Evolutionary conservation across 92 coral and sea anemone species (phyloP), one percentile per base, ranked within the genome.

Genomic region (Zoanthus sansibaricus): DNA sequence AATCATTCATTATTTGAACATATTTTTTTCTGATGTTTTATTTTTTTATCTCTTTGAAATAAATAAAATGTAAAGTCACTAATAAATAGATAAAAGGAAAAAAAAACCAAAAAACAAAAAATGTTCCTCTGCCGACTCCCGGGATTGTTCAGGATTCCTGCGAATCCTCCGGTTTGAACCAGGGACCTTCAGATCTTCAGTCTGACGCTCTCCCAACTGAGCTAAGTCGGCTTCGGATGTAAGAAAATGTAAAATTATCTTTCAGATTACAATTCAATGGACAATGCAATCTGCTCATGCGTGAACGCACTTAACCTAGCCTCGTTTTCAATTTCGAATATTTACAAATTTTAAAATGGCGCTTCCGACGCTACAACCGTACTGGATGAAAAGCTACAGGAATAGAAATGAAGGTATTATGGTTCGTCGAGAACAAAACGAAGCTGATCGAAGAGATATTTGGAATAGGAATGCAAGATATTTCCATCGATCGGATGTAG

Each of bases 181-280:
- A 96, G 98, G 98, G 98, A 96, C 98, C 98, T 96, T 96, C 98
- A 96, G 98, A 96, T 96, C 98, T 96, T 96, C 98, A 96, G 98
- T 94, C 98, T 96, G 98, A 94, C 98, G 98, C 98, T 96, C 98
- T 96, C 98, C 98, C 98, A 96, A 96, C 98, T 96, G 98, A 96
- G 98, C 98, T 96, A 96, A 94, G 94, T 92, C 98, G 98, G 98
- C 98, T 51, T 71, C 87, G 87, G 85, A 66, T 80, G 75, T 3
- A 21, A 2, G 15, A 0, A 0, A 0, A 0, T 14, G 2, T 20
- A 6, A 80, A 80, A 67, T 80, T 80, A 80, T 64, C 47, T 2
- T 12, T 1, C 3, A 6, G 1, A 66, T 66, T 21, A 47, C 10
- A 64, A 20, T 25, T 6, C 1, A 56, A 11, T 55, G 71, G n/a